Percentiles rank a stretch among this genome's conserved stretches.
phyloP scores from a whole-genome alignment of 2,888 invertebrate species.

The Eupeodes luniger region DNA sequence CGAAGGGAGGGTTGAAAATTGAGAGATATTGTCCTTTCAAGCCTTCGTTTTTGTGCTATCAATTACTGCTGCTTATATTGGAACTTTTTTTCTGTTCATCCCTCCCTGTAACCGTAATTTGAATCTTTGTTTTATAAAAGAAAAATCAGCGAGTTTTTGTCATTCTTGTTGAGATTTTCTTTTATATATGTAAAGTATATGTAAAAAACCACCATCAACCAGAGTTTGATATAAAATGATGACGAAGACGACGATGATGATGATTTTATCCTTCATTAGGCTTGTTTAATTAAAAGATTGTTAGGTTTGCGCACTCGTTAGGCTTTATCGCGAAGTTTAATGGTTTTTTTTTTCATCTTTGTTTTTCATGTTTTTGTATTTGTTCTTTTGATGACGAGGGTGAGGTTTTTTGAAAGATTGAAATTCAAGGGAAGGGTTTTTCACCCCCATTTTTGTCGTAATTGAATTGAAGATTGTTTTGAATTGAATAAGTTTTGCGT shows the following conservation, averaged over 20 bases:
- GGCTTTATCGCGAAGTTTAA: constrained; percentile 44
- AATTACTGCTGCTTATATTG: constrained; percentile 63
- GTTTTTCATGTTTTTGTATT: background rate
- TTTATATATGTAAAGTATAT: background rate
- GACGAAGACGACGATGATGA: constrained; percentile 13
- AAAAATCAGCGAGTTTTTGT: constrained; percentile 46
- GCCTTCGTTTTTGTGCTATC: constrained; percentile 43
- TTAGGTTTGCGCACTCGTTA: constrained; percentile 57
- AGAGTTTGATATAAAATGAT: constrained; percentile 56
- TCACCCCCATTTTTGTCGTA: background rate
- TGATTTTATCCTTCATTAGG: constrained; percentile 72
- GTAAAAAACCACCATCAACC: constrained; percentile 1
- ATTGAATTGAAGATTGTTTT: constrained; percentile 64
- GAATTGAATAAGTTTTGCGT: constrained; percentile 52
- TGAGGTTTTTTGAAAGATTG: background rate
- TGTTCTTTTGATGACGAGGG: too few species aligned
- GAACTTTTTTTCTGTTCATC: constrained; percentile 34
- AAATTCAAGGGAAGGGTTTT: background rate
- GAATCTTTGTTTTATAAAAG: constrained; percentile 19
- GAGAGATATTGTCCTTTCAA: constrained; percentile 30
- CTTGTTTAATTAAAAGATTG: constrained; percentile 71
- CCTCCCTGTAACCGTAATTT: constrained; percentile 22
- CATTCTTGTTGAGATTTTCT: constrained; percentile 28
- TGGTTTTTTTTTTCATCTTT: background rate
- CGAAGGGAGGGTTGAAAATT: background rate